These are phyloP conservation scores for Oxyura jamaicensis DNA, from an alignment of 2,113 vertebrate genomes.

Conservation along the genomic window DNA sequence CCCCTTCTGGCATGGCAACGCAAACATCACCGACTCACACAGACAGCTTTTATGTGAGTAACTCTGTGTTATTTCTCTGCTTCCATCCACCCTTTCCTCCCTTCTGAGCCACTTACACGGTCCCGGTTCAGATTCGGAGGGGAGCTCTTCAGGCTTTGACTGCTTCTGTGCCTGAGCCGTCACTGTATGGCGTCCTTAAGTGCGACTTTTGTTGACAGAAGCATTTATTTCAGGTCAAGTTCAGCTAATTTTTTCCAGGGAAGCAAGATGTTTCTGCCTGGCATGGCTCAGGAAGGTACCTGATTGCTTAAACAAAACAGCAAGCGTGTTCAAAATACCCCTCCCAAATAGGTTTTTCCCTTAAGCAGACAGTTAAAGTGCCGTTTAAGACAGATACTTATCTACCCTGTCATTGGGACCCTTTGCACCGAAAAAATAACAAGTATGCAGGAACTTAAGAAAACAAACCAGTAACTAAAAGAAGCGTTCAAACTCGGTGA, in stretches of 20 bases:
- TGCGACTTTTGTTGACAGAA: background rate
- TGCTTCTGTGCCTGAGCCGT: background rate
- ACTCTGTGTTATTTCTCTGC: background rate
- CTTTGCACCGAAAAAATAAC: background rate
- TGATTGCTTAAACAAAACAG: background rate
- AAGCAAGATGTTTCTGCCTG: background rate
- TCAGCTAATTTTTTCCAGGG: background rate
- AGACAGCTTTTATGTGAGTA: constrained; percentile 85
- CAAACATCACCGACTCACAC: constrained; percentile 82
- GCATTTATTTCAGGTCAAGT: background rate
- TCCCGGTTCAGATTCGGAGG: background rate
- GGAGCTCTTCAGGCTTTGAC: background rate
- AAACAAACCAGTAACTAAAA: background rate
- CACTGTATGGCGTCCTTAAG: background rate
- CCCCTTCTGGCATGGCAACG: constrained; percentile 80
- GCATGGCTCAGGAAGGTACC: background rate
- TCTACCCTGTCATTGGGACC: background rate
- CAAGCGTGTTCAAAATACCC: background rate
- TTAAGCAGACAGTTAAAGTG: background rate
- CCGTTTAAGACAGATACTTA: background rate
- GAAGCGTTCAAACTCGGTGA: background rate
- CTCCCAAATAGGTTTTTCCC: background rate
- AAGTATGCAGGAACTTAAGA: background rate
- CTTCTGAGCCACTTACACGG: background rate
- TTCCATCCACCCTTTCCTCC: background rate